Conservation (phyloP, 2,113 vertebrate species). For the Columba janthina region DNA sequence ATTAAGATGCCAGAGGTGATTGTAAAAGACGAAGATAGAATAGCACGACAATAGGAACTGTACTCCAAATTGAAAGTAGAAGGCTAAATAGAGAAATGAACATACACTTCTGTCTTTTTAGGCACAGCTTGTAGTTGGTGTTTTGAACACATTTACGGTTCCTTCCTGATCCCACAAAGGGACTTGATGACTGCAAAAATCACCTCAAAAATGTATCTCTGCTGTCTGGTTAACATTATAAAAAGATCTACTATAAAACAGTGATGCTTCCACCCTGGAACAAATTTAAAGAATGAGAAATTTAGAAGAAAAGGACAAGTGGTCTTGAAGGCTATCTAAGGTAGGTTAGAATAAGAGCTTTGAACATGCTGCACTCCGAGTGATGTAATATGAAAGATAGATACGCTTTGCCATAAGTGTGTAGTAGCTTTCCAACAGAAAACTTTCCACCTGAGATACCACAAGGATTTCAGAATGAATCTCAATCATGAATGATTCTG, state of each 20-base stretch:
- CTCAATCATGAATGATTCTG: neutral
- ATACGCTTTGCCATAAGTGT: neutral
- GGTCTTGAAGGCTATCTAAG: neutral
- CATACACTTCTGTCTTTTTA: neutral
- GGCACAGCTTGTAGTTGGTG: fast-evolving
- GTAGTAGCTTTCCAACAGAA: neutral
- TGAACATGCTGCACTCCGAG: neutral
- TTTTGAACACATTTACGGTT: neutral
- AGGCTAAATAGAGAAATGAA: neutral
- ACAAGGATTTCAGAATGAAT: neutral
- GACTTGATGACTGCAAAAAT: neutral
- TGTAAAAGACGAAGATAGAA: neutral
- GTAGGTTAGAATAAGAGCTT: neutral
- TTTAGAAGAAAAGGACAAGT: neutral
- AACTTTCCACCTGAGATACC: neutral
- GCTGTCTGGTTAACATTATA: neutral
- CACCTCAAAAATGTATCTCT: neutral
- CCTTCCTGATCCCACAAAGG: neutral
- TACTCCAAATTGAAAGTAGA: neutral
- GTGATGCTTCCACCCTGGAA: neutral
- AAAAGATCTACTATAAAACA: neutral
- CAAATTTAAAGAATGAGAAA: neutral
- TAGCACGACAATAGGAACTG: neutral
- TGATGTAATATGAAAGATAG: neutral
- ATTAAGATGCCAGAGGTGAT: neutral